These are phyloP conservation scores for Okapia johnstoni DNA, from an alignment of 2,113 vertebrate species.

Conservation along the genomic window DNA sequence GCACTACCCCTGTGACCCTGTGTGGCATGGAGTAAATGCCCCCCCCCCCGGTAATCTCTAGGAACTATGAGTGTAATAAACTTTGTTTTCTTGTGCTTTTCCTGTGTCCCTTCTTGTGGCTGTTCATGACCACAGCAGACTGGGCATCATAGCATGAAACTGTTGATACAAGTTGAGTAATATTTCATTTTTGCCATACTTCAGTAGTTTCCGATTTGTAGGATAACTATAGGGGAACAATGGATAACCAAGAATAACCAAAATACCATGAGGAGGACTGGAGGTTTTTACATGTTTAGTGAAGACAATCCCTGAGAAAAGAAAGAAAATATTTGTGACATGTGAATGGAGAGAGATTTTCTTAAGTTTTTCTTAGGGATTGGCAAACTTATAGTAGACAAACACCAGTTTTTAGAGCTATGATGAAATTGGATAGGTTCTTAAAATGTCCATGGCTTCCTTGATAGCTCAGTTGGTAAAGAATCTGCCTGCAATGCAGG, in stretches of 20 bases:
- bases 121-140: not conserved
- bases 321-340: not conserved
- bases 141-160: not conserved
- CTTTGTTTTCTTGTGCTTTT: not conserved
- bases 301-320: not conserved
- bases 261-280: not conserved
- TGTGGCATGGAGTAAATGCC: not conserved
- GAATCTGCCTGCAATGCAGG: not conserved
- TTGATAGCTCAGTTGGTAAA: not conserved
- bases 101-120: not conserved
- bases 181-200: not conserved
- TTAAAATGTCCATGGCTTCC: not conserved
- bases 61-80: not conserved
- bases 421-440: not conserved
- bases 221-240: not conserved
- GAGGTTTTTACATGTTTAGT: not conserved
- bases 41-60: not conserved
- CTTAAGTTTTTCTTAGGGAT: not conserved
- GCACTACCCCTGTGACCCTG: not conserved
- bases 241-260: not conserved
- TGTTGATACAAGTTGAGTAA: not conserved
- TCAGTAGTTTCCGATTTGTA: not conserved
- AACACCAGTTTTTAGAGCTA: not conserved
- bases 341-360: not conserved
- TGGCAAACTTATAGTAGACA: not conserved